Evolutionary conservation across 2,113 vertebrate genomes (phyloP).

Genomic region (Albula goreensis): DNA sequence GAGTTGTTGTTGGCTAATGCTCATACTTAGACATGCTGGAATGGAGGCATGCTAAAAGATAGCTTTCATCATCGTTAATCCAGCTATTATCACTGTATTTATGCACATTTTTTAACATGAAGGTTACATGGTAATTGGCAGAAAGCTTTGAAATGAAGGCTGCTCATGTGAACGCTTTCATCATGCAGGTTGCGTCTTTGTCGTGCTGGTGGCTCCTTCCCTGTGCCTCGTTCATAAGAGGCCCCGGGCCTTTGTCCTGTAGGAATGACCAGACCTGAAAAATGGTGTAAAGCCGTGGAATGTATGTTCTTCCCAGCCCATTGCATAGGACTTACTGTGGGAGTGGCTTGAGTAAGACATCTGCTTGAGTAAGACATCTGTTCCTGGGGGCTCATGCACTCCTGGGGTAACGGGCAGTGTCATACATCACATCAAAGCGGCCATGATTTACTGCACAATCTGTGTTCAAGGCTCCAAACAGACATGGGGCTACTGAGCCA

Average conservation of each 20-base stretch:
- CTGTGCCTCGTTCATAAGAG: not conserved
- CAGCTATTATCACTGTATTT: not conserved
- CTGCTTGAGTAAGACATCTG: slow-evolving; percentile 53
- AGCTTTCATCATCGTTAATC: not conserved
- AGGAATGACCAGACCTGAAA: not conserved
- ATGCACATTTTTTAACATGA: not conserved
- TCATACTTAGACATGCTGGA: not conserved
- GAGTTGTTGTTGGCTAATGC: too few species aligned
- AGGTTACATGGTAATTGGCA: not conserved
- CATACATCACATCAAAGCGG: slow-evolving; percentile 59
- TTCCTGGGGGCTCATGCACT: slow-evolving; percentile 56
- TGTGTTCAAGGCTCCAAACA: slow-evolving; percentile 19
- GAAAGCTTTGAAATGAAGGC: not conserved
- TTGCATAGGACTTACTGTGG: not conserved
- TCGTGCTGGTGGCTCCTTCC: not conserved
- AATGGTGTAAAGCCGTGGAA: not conserved
- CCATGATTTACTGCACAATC: slow-evolving; percentile 38
- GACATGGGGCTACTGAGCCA: not conserved
- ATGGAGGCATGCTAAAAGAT: not conserved
- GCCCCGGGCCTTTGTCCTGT: not conserved
- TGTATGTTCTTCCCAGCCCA: not conserved
- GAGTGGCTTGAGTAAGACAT: slow-evolving; percentile 33
- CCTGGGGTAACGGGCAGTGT: slow-evolving; percentile 55
- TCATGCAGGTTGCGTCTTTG: not conserved
- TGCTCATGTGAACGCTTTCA: not conserved